These are phyloP conservation scores for Porphyrio hochstetteri DNA, from an alignment of 2,113 vertebrate species.

Conservation along the genomic window DNA sequence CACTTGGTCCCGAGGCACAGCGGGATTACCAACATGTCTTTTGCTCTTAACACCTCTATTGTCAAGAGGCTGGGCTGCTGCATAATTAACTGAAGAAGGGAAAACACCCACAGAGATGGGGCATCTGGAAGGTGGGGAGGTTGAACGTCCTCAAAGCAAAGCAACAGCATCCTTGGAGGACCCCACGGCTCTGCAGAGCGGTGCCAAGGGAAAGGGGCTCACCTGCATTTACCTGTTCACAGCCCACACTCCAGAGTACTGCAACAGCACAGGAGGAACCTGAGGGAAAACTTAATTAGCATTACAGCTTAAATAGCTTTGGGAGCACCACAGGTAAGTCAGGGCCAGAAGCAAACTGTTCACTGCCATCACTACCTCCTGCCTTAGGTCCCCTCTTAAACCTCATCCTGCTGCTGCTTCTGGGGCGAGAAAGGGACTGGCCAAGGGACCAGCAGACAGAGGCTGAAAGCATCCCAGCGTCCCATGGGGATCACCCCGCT, in stretches of 20 bases:
- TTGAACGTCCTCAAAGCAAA: background rate
- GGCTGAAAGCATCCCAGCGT: too few relatives aligned
- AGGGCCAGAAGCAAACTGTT: background rate
- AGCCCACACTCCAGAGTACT: rapidly evolving
- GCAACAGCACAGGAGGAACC: background rate
- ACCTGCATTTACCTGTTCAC: too few relatives aligned
- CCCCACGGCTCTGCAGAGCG: background rate
- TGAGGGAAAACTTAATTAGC: background rate
- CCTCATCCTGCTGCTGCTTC: background rate
- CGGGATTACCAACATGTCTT: background rate
- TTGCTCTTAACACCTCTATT: background rate
- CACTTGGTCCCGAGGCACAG: background rate
- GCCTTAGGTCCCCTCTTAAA: background rate
- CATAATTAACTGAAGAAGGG: background rate
- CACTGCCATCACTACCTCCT: background rate
- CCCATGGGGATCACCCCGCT: rapidly evolving
- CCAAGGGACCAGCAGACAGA: background rate
- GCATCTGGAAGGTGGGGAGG: background rate
- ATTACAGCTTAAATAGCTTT: background rate
- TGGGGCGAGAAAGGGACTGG: background rate
- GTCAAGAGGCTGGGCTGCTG: background rate
- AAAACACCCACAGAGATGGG: background rate
- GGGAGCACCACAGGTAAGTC: background rate
- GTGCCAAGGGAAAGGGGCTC: background rate
- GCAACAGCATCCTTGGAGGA: background rate